These are phyloP conservation scores for Phenacoccus solenopsis DNA, from an alignment of 1,140 invertebrate genomes.

Conservation along the genomic window DNA sequence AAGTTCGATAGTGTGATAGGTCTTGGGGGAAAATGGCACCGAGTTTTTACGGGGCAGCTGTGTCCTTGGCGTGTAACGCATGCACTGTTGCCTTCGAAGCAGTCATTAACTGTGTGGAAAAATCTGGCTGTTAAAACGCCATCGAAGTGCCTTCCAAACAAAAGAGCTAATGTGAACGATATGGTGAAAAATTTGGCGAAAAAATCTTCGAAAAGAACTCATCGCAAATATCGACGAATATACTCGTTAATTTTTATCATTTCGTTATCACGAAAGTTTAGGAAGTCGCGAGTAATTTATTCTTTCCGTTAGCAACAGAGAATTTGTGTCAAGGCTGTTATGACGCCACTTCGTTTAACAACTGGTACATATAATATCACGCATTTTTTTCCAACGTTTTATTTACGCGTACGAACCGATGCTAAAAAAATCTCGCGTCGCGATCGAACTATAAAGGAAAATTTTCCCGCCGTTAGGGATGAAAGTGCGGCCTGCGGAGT, in stretches of 20 bases:
- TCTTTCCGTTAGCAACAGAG: neutral
- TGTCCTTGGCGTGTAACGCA: neutral
- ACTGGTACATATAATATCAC: constrained; percentile 2
- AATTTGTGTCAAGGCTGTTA: neutral
- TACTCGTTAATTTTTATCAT: neutral
- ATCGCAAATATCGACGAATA: neutral
- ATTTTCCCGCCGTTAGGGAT: too few relatives aligned
- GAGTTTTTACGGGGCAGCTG: neutral
- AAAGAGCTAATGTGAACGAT: too few relatives aligned
- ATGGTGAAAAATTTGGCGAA: too few relatives aligned
- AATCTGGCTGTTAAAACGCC: too few relatives aligned
- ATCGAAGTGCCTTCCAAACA: too few relatives aligned
- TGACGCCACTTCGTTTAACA: neutral
- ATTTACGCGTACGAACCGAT: neutral
- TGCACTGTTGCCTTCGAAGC: neutral
- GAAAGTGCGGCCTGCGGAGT: too few relatives aligned
- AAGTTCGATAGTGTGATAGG: neutral
- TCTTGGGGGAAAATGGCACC: neutral
- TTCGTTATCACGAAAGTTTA: neutral
- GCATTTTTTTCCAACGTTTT: neutral
- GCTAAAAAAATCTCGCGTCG: too few relatives aligned
- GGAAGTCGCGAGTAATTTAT: neutral
- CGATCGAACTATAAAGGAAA: too few relatives aligned
- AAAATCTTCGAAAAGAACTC: neutral
- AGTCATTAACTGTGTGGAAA: too few relatives aligned